phyloP scores from a whole-genome alignment of 2,113 vertebrate species.

The Coreoperca whiteheadi region DNA sequence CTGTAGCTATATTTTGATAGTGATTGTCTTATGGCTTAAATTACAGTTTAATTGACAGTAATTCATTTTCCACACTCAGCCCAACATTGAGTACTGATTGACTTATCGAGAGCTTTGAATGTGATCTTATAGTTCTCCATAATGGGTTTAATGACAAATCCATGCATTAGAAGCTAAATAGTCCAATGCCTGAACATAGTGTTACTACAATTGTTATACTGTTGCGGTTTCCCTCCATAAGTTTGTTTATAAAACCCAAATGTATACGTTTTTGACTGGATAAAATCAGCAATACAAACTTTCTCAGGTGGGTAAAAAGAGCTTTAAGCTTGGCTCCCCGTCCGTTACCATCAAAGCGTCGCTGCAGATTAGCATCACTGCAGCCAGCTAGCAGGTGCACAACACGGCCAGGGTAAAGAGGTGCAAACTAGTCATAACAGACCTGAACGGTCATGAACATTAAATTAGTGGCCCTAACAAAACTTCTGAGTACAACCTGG shows the following conservation, averaged over 20 bases:
- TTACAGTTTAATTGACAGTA: no score
- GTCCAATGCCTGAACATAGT: no score
- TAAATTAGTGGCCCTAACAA: rapidly evolving
- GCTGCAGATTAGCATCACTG: constrained; percentile 16
- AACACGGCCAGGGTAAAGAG: no score
- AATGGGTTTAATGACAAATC: background rate
- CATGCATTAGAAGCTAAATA: background rate
- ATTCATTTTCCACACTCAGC: background rate
- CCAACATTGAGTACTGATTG: background rate
- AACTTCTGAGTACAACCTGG: background rate
- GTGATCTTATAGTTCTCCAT: background rate
- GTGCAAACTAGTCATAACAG: background rate
- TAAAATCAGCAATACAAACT: background rate
- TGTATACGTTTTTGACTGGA: background rate
- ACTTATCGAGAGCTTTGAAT: background rate
- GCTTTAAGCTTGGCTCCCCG: background rate
- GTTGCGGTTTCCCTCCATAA: background rate
- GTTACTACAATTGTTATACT: no score
- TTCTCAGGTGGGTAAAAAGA: background rate
- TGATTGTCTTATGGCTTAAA: background rate
- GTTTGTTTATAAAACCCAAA: background rate
- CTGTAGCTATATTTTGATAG: background rate
- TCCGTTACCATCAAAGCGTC: background rate
- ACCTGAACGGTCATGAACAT: background rate
- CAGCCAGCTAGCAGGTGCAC: constrained; percentile 16